These are phyloP conservation scores for Colius striatus DNA, from an alignment of 2,113 vertebrate genomes.

Conservation along the genomic window DNA sequence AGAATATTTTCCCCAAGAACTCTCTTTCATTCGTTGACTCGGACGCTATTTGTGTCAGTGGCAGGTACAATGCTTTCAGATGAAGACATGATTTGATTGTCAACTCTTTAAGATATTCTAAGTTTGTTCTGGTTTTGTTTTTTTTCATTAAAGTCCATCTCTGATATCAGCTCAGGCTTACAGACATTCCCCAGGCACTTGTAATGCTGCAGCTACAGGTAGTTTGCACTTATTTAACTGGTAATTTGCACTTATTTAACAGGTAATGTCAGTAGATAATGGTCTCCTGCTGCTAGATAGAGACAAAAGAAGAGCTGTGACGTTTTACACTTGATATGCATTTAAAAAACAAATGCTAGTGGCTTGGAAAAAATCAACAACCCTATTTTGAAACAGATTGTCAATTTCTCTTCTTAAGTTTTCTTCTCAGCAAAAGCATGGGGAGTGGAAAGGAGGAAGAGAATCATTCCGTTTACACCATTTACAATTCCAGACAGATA, in stretches of 20 bases:
- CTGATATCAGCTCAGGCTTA: background rate
- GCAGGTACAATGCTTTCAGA: background rate
- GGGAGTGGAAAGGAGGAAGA: background rate
- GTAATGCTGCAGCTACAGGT: background rate
- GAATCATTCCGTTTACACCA: background rate
- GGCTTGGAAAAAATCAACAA: background rate
- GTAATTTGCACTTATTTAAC: constrained; percentile 45
- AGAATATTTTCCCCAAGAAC: background rate
- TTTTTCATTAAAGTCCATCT: background rate
- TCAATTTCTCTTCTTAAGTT: background rate
- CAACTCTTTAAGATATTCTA: background rate
- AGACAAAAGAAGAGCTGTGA: background rate
- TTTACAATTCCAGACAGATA: background rate
- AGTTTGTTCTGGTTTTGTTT: too few relatives aligned
- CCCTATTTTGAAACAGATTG: background rate
- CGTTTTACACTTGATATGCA: background rate
- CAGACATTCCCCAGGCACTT: background rate
- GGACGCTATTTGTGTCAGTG: background rate
- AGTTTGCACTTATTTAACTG: constrained; percentile 52
- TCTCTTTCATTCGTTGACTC: background rate
- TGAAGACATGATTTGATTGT: background rate
- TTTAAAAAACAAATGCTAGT: constrained; percentile 8
- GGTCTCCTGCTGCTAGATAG: constrained; percentile 1
- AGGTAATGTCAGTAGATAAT: background rate
- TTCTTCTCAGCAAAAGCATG: background rate